Conservation (phyloP, 1,140 invertebrate species). For the Phortica variegata region DNA sequence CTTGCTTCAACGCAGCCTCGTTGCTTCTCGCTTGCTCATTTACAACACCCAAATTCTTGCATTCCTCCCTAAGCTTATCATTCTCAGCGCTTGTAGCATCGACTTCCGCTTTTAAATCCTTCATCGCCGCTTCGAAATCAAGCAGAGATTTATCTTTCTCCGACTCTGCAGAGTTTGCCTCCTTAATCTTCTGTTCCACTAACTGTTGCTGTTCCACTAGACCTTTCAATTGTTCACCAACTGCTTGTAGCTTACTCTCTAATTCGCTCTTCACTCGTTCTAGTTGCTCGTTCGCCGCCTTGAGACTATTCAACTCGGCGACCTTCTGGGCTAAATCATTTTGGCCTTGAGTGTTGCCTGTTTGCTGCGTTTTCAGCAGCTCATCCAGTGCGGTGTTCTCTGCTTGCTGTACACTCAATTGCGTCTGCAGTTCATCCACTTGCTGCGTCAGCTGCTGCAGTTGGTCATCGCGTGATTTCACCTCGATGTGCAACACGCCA, state of each 20-base stretch:
- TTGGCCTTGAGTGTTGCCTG: slow-evolving; percentile 10
- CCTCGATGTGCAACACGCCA: slow-evolving; percentile 36
- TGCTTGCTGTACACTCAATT: slow-evolving; percentile 52
- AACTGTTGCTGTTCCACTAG: slow-evolving; percentile 59
- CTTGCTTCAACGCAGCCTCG: not conserved
- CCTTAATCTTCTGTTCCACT: slow-evolving; percentile 79
- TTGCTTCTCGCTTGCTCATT: no score
- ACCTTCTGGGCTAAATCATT: slow-evolving; percentile 16
- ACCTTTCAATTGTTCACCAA: slow-evolving; percentile 35
- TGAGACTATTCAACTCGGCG: slow-evolving; percentile 4
- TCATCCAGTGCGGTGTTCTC: slow-evolving; percentile 52
- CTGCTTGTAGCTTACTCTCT: slow-evolving; percentile 49
- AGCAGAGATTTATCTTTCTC: not conserved
- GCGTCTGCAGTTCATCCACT: slow-evolving; percentile 37
- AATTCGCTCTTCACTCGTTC: slow-evolving; percentile 39
- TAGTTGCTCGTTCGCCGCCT: slow-evolving; percentile 11
- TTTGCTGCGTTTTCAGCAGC: slow-evolving; percentile 31
- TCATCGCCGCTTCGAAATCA: not conserved
- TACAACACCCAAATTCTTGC: not conserved
- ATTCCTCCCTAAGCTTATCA: not conserved
- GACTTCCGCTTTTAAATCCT: no score
- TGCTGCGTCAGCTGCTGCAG: slow-evolving; percentile 33
- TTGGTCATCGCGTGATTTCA: slow-evolving; percentile 35
- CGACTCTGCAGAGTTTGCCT: slow-evolving; percentile 70
- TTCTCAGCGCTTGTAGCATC: not conserved